A percentile compares a stretch with the other conserved stretches of the same genome.
Conservation (phyloP, 2,888 invertebrate genomes). For the Acheta domesticus region DNA sequence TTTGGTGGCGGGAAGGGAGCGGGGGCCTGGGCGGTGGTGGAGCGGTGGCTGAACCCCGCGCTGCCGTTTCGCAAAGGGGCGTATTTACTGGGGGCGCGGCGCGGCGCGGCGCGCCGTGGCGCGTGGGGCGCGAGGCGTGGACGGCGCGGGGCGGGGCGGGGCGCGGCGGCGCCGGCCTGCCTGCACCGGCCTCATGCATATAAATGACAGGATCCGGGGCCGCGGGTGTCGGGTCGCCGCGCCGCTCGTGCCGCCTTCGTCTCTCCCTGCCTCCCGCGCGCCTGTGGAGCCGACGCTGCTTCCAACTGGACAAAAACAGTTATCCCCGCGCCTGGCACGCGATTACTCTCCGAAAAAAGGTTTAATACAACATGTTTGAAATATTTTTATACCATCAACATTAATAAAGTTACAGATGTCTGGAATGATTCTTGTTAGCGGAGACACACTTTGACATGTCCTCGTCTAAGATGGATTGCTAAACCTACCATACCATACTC, state of each 20-base stretch:
- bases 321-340: no score
- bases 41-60: background rate
- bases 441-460: no score
- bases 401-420: no score
- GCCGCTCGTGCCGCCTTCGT: background rate
- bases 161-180: background rate
- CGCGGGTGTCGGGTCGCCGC: background rate
- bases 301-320: background rate
- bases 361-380: no score
- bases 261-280: no score
- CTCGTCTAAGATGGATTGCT: no score
- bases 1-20: no score
- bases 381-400: no score
- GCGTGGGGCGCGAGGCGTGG: background rate
- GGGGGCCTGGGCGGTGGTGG: background rate
- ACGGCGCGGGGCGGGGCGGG: background rate
- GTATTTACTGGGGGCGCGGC: background rate
- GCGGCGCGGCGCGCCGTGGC: background rate
- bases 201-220: conserved; percentile 1
- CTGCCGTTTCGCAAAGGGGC: background rate
- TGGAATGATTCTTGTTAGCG: no score
- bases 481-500: no score
- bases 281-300: background rate
- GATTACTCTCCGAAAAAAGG: no score
- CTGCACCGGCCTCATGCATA: background rate